Evolutionary conservation across 2,888 invertebrate genomes (phyloP), one percentile per base, ranked within the genome.

Genomic region (Rhagonycha fulva): DNA sequence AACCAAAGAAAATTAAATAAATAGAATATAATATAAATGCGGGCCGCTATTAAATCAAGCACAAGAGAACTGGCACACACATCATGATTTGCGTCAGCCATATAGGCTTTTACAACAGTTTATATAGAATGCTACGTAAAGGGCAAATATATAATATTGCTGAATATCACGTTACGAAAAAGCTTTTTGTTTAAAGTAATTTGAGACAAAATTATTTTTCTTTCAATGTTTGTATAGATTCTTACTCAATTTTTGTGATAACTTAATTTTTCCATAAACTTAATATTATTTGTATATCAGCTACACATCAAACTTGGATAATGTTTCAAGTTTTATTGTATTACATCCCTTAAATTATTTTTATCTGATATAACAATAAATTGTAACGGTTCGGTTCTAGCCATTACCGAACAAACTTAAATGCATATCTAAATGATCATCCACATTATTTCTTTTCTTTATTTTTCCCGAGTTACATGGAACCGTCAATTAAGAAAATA

Each of bases 401-500:
- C 47, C n/a, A 7, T 47, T 47, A n/a, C n/a, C 7, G n/a, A 47
- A 47, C 2, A n/a, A 12, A 32, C 1, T 5, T 12, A n/a, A n/a
- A 1, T n/a, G n/a, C 47, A n/a, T 47, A 47, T 47, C 47, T 47
- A 47, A 47, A 47, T n/a, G 47, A 47, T 47, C 47, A 24, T 24
- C n/a, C 24, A n/a, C 12, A 24, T 66, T 23, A 66, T 66, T 66
- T 24, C 63, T 66, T 23, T 63, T 14, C 47, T 47, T n/a, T 47
- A 47, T n/a, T 47, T 47, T 47, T n/a, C n/a, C 26, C 0, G 23
- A n/a, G 63, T 24, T 66, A 26, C 26, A 77, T 63, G 62, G 74
- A 77, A 47, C 74, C 76, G 71, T 28, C 77, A 77, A 77, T 77
- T 77, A 77, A 74, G 28, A 62, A 74, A 74, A 66, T 14, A 68